These are phyloP conservation scores for Yponomeuta cagnagella DNA, from an alignment of 2,888 invertebrate species.

Conservation along the genomic window DNA sequence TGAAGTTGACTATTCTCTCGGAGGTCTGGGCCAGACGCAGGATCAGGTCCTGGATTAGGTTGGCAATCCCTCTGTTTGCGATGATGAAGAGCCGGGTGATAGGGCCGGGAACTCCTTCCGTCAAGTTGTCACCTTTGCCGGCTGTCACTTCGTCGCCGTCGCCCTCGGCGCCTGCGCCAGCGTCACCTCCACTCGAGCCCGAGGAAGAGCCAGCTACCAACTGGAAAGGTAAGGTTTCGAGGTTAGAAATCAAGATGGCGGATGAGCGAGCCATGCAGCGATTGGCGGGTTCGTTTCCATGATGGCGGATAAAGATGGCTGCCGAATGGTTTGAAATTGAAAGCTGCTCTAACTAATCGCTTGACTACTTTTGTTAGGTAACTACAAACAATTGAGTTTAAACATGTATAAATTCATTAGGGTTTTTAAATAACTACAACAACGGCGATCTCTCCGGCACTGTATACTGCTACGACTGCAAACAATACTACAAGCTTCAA, in stretches of 20 bases:
- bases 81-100: slow-evolving; percentile 90
- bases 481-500: not conserved
- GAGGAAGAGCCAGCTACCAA: slow-evolving; percentile 83
- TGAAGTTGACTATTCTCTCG: slow-evolving; percentile 94
- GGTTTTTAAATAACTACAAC: not conserved
- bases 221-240: slow-evolving; percentile 52
- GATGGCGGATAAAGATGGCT: not conserved
- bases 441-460: not conserved
- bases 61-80: slow-evolving; percentile 90
- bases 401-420: not conserved
- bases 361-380: not conserved
- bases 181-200: slow-evolving; percentile 76
- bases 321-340: not conserved
- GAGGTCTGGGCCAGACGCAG: slow-evolving; percentile 92
- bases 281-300: not conserved
- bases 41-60: slow-evolving; percentile 91
- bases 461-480: not conserved
- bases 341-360: not conserved
- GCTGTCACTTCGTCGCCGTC: slow-evolving; percentile 72
- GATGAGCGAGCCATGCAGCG: not conserved
- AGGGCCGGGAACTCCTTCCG: slow-evolving; percentile 91
- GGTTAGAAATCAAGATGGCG: not conserved
- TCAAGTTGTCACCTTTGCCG: slow-evolving; percentile 80
- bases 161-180: slow-evolving; percentile 58
- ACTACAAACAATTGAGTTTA: too few species aligned